Evolutionary conservation across 2,888 invertebrate genomes (phyloP).

Genomic region (Eueremaeus valkanovi): DNA sequence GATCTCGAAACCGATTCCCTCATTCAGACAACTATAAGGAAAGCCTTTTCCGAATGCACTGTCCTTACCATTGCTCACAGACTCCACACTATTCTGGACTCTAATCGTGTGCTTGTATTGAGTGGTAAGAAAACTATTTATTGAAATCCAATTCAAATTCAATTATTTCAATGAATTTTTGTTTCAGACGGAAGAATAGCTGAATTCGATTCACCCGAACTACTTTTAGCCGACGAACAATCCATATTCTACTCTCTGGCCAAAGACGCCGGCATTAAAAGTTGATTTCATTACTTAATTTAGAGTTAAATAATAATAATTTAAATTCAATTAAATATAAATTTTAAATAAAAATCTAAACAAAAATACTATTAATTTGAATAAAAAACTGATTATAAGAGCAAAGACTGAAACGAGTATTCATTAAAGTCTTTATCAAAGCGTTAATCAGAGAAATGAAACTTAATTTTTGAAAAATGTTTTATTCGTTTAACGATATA

Average conservation of each 20-base stretch:
- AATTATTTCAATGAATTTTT: neutral
- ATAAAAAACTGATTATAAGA: too few relatives aligned
- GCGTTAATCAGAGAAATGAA: too few relatives aligned
- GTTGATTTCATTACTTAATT: neutral
- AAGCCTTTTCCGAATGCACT: constrained; percentile 46
- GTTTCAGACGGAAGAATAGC: constrained; percentile 55
- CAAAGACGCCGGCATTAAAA: constrained; percentile 65
- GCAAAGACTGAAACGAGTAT: too few relatives aligned
- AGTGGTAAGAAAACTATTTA: constrained; percentile 53
- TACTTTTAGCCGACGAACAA: constrained; percentile 64
- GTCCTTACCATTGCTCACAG: constrained; percentile 47
- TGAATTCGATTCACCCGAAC: constrained; percentile 71
- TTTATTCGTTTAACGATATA: too few relatives aligned
- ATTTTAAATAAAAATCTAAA: too few relatives aligned
- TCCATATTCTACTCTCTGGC: constrained; percentile 78
- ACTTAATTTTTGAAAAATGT: too few relatives aligned
- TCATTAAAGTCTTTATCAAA: too few relatives aligned
- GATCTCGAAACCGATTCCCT: constrained; percentile 46
- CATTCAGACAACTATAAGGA: constrained; percentile 46
- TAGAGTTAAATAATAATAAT: too few relatives aligned
- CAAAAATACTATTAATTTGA: too few relatives aligned
- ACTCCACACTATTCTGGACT: constrained; percentile 44
- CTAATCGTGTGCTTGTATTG: constrained; percentile 68
- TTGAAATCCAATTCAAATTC: neutral
- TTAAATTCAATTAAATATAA: too few relatives aligned